Evolutionary conservation across 1,140 invertebrate genomes (phyloP), one percentile per base, ranked within the genome.

Genomic region (Eufriesea mexicana): DNA sequence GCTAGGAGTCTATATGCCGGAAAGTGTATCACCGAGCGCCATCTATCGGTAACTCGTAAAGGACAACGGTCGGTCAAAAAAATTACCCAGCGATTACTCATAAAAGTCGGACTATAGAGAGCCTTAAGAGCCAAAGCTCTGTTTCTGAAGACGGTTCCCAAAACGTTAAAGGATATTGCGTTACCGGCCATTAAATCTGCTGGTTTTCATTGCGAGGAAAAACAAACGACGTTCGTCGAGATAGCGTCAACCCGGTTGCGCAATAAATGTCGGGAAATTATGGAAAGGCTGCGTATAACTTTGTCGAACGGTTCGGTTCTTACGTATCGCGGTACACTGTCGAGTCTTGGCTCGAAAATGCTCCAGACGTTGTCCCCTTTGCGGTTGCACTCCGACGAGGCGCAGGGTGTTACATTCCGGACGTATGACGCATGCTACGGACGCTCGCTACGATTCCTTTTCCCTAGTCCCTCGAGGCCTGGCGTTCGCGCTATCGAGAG

Each of bases 391-490:
- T 83, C 66, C 62, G 87, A 83, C 87, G 76, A 88, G 83, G 88
- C 79, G 64, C 84, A 82, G 86, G 86, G 89, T 91, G 90, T 93
- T 92, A 90, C 91, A 93, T 93, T 93, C 91, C 92, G 89, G 83
- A 88, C 86, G 86, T 90, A 91, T 93, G 92, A 93, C 92, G 92
- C 92, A 93, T 88, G 71, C 90, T 85, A 77, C 54, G 64, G 61
- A 89, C 82, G 87, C 89, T 87, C 81, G 81, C 79, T 84, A 86
- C 89, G 85, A 90, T 88, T 89, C 89, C 86, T 86, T 83, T 86
- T 70, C 67, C 76, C 84, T 83, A 79, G 28, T 49, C 76, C 64
- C 78, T 84, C 79, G 81, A 87, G 68, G 83, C 81, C 79, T 80
- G 35, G 23, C 71, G 79, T 66, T 70, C 51, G 62, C 62, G 25